phyloP scores from a whole-genome alignment of 2,113 vertebrate species.

The Neolamprologus toae region DNA sequence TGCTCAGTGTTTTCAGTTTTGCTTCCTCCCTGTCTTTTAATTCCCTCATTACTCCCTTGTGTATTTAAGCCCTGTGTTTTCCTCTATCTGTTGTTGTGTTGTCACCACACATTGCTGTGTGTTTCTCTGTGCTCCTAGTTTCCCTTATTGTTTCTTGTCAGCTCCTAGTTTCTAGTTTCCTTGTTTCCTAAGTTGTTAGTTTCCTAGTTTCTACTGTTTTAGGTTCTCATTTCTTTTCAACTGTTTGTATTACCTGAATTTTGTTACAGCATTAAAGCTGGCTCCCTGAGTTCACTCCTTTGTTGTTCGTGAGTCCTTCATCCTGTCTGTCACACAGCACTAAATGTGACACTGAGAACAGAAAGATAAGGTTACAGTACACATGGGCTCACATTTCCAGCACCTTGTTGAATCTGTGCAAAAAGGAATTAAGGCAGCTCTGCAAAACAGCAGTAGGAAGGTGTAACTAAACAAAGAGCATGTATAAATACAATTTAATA shows the following conservation, averaged over 20 bases:
- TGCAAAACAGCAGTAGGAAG: not conserved
- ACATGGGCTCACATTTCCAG: not conserved
- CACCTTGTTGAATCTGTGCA: not conserved
- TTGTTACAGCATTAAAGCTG: not conserved
- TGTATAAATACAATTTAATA: not conserved
- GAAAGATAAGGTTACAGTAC: not conserved
- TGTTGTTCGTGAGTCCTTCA: not conserved
- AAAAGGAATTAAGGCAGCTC: not conserved
- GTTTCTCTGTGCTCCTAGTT: not conserved
- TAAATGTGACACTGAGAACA: not conserved
- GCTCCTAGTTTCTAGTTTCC: not conserved
- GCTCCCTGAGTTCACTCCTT: not conserved
- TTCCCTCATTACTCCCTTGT: not conserved
- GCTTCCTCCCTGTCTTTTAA: not conserved
- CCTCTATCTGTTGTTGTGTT: not conserved
- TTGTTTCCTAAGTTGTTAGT: not conserved
- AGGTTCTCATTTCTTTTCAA: not conserved
- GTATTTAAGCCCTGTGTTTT: not conserved
- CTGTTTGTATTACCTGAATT: not conserved
- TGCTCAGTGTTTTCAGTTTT: not conserved
- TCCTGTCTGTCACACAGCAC: not conserved
- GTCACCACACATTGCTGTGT: not conserved
- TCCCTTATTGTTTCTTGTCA: not conserved
- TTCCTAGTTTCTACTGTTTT: not conserved
- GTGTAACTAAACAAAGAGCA: not conserved